Base-by-base conservation (phyloP, 2,797 vertebrate genomes). In the Pangasius macronema region DNA sequence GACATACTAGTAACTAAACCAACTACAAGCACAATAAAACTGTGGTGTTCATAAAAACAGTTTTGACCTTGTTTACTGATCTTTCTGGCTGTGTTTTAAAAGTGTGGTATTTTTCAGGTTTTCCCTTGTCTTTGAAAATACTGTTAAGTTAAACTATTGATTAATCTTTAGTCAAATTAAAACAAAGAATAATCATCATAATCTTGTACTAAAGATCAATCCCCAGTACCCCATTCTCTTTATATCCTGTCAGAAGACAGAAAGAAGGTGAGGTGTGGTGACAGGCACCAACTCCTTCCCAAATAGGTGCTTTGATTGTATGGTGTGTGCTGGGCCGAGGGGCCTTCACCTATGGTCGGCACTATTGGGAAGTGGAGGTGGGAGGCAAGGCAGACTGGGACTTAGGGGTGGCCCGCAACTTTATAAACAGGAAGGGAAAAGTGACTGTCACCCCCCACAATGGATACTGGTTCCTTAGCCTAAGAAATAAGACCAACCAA, bases 331-430 rank as follows among this genome's bases (percentile, higher is more conserved):
- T 97, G 73, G 97, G 95, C 27, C 87, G 33, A 3, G 92, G 95
- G 77, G 87, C 92, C 2, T 96, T 97, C 86, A 90, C 91, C 51
- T 91, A 92, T 0, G 97, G 96, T 16, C 94, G 86, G 59, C 95
- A 96, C 86, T 97, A 94, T 92, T 97, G 97, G 96, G 96, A 97
- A 92, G 95, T 96, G 87, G 94, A 95, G 57, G 95, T 96, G 20
- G 93, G 91, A 0, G 91, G 91, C 55, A 96, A 96, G 91, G 95
- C 95, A 0, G 95, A 96, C 94, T 96, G 95, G 95, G 95, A 96
- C 70, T 88, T 96, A 83, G 95, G 95, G 0, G 94, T 96, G 46
- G 94, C 93, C 82, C 91, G 85, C 67, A 87, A 93, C 1, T 94
- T 94, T 0, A 88, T 91, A 87, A 95, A 90, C 90, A 95, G 95